Evolutionary conservation across 2,797 vertebrate genomes (phyloP).

Genomic region (Pangasius krempfi): DNA sequence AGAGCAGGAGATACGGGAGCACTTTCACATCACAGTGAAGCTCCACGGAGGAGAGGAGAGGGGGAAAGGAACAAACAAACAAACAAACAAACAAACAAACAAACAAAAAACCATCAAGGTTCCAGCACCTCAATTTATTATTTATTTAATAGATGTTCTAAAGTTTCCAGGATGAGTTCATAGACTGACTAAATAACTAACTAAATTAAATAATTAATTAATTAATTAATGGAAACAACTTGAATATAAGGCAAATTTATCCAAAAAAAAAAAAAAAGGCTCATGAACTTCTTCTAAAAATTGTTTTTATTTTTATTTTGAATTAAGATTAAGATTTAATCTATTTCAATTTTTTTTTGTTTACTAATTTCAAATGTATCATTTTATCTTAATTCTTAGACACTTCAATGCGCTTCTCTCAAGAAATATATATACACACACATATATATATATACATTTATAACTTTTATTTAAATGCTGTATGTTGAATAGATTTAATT

Average conservation of each 20-base stretch:
- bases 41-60: not conserved
- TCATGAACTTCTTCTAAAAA: not conserved
- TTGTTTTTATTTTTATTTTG: not conserved
- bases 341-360: too few relatives aligned
- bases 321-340: not conserved
- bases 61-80: not conserved
- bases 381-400: too few relatives aligned
- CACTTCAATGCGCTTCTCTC: too few relatives aligned
- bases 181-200: not conserved
- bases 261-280: not conserved
- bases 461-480: too few relatives aligned
- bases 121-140: not conserved
- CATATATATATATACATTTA: too few relatives aligned
- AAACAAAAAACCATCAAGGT: not conserved
- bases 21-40: not conserved
- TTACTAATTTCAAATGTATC: not conserved
- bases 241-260: not conserved
- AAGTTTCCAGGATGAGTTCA: not conserved
- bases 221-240: not conserved
- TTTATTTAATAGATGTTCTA: not conserved
- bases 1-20: not conserved
- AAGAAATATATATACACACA: too few relatives aligned
- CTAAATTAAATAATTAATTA: not conserved
- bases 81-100: not conserved
- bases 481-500: too few relatives aligned